Percentiles rank a stretch among this genome's conserved stretches.
Evolutionary conservation across 2,888 invertebrate species (phyloP).

Genomic region (Drosophila atripex): DNA sequence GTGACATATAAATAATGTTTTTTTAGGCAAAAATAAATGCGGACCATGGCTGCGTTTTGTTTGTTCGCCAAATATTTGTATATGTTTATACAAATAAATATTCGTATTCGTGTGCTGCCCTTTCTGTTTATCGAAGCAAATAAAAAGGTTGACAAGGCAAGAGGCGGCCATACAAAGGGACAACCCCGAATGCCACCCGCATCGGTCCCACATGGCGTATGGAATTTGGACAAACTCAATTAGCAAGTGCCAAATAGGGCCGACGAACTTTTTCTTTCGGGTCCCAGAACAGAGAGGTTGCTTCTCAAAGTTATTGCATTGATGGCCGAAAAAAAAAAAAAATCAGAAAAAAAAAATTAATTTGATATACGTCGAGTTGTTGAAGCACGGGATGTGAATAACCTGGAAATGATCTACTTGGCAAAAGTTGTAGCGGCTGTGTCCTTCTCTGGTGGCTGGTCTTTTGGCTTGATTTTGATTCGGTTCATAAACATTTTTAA

Average conservation of each 20-base stretch:
- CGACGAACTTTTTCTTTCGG: constrained; percentile 12
- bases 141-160: constrained; percentile 57
- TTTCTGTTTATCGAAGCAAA: constrained; percentile 53
- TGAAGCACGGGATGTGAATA: constrained; percentile 17
- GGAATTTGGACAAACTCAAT: constrained; percentile 59
- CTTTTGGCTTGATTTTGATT: constrained; percentile 5
- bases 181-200: constrained; percentile 3
- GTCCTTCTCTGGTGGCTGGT: background rate
- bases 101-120: constrained; percentile 29
- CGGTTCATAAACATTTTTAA: constrained; percentile 12
- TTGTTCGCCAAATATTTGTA: constrained; percentile 26
- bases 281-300: constrained; percentile 26
- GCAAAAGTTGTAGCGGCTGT: constrained; percentile 4
- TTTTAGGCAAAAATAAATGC: constrained; percentile 57
- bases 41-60: constrained; percentile 6
- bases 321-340: constrained; percentile 6
- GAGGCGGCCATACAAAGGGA: constrained; percentile 14
- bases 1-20: constrained; percentile 58
- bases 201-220: constrained; percentile 52
- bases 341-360: constrained; percentile 23
- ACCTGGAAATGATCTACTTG: constrained; percentile 28
- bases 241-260: constrained; percentile 44
- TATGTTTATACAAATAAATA: constrained; percentile 51
- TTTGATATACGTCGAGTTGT: constrained; percentile 26
- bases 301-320: constrained; percentile 39